Percentiles rank a stretch among this genome's conserved stretches.
These are phyloP conservation scores for Poecilia gillii DNA, from an alignment of 2,797 vertebrate genomes.

Conservation along the genomic window DNA sequence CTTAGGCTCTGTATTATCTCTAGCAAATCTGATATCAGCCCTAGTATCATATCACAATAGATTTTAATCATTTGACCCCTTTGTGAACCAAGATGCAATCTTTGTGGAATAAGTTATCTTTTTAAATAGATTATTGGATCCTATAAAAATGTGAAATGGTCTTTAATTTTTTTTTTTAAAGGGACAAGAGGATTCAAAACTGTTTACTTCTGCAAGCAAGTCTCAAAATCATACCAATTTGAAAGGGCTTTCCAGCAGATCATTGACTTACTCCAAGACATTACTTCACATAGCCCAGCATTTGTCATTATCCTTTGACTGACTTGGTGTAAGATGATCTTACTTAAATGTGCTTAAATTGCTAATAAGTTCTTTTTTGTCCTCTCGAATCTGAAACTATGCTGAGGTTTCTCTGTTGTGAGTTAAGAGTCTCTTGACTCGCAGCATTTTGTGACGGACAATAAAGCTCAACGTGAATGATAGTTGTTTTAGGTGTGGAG, in stretches of 20 bases:
- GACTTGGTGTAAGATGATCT: neutral
- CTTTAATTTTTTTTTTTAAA: neutral
- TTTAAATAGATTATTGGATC: neutral
- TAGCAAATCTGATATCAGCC: neutral
- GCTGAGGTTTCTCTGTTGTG: slow-evolving; percentile 11
- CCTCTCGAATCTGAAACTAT: neutral
- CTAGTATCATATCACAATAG: neutral
- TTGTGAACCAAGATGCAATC: neutral
- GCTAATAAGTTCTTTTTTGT: neutral
- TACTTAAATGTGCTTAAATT: neutral
- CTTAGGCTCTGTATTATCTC: neutral
- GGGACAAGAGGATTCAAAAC: neutral
- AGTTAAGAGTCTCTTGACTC: slow-evolving; percentile 12
- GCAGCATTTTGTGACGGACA: slow-evolving; percentile 42
- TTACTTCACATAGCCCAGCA: neutral
- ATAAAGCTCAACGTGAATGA: slow-evolving; percentile 43
- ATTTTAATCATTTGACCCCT: neutral
- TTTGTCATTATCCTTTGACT: neutral
- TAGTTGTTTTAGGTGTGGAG: slow-evolving; percentile 48
- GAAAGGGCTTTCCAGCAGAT: neutral
- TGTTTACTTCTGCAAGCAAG: neutral
- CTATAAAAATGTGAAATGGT: neutral
- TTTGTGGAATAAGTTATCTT: neutral
- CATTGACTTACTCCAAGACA: neutral
- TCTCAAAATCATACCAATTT: neutral